Base-by-base conservation (phyloP, 1,140 invertebrate genomes). In the Hyles euphorbiae region DNA sequence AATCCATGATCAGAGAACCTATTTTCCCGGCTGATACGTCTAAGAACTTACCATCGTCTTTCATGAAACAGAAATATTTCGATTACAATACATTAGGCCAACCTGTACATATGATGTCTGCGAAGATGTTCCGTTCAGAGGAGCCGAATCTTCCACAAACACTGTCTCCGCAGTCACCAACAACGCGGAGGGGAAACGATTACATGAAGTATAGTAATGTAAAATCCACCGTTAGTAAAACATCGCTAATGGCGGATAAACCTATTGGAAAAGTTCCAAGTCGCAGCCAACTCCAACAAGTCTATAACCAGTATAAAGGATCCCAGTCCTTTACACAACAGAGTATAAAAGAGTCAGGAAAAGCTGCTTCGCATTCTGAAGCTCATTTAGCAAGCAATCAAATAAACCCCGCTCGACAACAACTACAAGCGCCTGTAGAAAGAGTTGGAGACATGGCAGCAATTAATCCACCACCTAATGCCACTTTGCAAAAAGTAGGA, bases 261-360 rank as follows among this genome's bases (percentile, higher is more conserved):
- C 49, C 72, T 22, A 34, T 65, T 3, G 72, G 69, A 0, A 68
- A 53, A 60, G 76, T 65, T 9, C 61, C 81, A 5, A 85, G 81
- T 56, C 82, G 66, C 58, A 78, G 53, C 69, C 83, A 86, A 55
- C 70, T 86, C 40, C 83, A 83, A 58, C 76, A 81, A 34, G 70
- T 88, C 8, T 86, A 88, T 47, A 82, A 83, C 12, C 75, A 82
- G 51, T 88, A 85, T 53, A 86, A 81, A 58, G 81, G 78, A 4
- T 86, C 83, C 2, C 81, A 83, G 9, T 83, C 81, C 5, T 75
- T 61, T 34, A 86, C 81, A 2, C 78, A 81, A 11, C 81, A 87
- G 55, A 85, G 78, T 50, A 58, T 83, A 1, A 68, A 51, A 54
- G 53, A 68, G 33, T 53, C 62, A 60, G 49, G 32, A 8, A 54